phyloP scores from a whole-genome alignment of 2,797 vertebrate genomes.

The Muscicapa striata region DNA sequence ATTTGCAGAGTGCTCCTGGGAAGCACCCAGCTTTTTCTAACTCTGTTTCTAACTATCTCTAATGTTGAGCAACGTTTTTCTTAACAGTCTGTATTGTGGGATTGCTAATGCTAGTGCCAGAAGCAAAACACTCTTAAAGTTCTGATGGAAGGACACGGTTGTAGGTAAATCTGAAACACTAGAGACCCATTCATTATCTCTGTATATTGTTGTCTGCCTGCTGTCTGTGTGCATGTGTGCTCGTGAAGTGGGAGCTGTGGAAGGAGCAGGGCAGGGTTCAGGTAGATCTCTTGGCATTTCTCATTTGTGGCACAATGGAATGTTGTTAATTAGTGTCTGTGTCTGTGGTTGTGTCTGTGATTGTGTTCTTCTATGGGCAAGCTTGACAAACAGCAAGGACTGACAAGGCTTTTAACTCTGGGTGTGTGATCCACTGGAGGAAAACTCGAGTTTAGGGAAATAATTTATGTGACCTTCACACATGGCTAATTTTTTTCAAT shows the following conservation, averaged over 20 bases:
- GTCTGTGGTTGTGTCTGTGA: conserved; percentile 67
- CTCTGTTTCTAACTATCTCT: conserved; percentile 57
- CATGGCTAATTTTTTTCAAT: background rate
- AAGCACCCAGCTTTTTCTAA: conserved; percentile 39
- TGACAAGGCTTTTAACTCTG: background rate
- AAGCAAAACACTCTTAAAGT: conserved; percentile 74
- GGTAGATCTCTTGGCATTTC: conserved; percentile 44
- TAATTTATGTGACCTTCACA: background rate
- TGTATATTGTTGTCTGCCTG: conserved; percentile 68
- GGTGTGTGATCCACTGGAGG: background rate
- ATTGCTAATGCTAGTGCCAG: conserved; percentile 73
- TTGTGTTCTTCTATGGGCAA: conserved; percentile 48
- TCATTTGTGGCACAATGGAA: conserved; percentile 64
- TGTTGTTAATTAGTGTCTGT: conserved; percentile 66
- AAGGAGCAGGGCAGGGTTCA: conserved; percentile 27
- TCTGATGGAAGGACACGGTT: conserved; percentile 73
- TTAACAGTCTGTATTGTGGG: conserved; percentile 73
- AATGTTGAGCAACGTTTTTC: conserved; percentile 76
- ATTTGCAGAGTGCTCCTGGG: conserved; percentile 45
- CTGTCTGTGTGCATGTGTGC: conserved; percentile 72
- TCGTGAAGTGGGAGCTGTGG: conserved; percentile 49
- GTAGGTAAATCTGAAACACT: conserved; percentile 72
- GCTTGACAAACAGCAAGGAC: conserved; percentile 24
- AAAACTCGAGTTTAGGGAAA: background rate
- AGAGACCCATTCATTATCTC: conserved; percentile 69